Conservation (phyloP, 2,113 vertebrate species). For the Scolopax mira region DNA sequence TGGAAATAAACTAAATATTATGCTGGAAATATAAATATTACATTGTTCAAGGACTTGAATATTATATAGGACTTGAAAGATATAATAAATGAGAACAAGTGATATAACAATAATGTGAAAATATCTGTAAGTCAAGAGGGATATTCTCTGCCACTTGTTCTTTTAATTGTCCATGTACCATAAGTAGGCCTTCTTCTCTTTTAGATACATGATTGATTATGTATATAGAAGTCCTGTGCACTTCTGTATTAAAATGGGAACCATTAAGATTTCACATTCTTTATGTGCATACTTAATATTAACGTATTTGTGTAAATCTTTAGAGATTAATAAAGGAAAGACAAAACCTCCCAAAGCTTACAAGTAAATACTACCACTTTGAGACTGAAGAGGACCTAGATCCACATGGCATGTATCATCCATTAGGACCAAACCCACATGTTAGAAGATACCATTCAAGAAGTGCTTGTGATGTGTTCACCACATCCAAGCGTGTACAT, state of each 20-base stretch:
- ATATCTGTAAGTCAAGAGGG: background rate
- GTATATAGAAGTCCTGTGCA: background rate
- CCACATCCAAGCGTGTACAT: background rate
- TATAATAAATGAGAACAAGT: background rate
- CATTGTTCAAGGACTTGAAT: too few species aligned
- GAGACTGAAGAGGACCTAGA: background rate
- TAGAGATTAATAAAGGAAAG: background rate
- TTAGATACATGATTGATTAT: background rate
- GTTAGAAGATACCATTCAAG: background rate
- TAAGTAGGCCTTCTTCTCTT: background rate
- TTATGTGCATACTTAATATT: background rate
- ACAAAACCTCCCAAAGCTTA: background rate
- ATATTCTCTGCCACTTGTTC: background rate
- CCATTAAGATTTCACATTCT: background rate
- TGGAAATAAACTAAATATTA: background rate
- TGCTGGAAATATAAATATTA: too few species aligned
- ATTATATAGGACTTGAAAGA: background rate
- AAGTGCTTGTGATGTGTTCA: background rate
- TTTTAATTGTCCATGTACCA: background rate
- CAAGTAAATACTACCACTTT: background rate
- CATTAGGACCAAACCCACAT: fast-evolving
- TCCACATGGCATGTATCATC: background rate
- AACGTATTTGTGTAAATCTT: background rate
- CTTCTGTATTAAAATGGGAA: background rate
- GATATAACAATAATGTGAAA: background rate